Evolutionary conservation across 2,888 invertebrate genomes (phyloP).

Genomic region (Drosophila prostipennis): DNA sequence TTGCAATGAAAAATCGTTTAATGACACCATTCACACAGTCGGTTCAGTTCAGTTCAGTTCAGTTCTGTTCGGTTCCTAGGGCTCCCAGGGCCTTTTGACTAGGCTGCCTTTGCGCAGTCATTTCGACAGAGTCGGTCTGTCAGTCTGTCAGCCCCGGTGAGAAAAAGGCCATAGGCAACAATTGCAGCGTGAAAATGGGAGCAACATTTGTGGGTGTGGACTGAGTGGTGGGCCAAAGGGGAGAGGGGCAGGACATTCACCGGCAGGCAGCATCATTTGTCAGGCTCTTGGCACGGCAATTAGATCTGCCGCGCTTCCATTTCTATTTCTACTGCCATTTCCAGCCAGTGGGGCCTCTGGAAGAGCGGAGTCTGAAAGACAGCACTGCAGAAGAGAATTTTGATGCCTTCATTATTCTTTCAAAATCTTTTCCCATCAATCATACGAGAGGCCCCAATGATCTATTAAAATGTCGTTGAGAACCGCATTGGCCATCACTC

Average conservation of each 20-base stretch:
- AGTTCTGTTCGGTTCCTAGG: background rate
- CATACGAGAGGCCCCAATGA: conserved; percentile 2
- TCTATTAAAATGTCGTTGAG: conserved; percentile 3
- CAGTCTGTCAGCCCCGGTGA: conserved; percentile 39
- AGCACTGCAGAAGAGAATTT: background rate
- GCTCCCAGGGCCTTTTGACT: conserved; percentile 9
- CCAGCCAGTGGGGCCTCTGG: conserved; percentile 7
- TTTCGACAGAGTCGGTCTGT: conserved; percentile 36
- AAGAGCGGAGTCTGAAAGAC: background rate
- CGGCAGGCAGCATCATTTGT: conserved; percentile 64
- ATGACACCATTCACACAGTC: conserved; percentile 81
- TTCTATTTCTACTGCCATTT: conserved; percentile 46
- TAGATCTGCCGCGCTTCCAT: conserved; percentile 62
- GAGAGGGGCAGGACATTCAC: conserved; percentile 7
- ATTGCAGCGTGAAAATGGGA: conserved; percentile 58
- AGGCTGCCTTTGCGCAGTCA: conserved; percentile 51
- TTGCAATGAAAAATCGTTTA: conserved; percentile 83
- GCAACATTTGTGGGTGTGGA: conserved; percentile 14
- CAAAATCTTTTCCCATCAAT: conserved; percentile 15
- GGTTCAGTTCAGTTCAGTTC: conserved; percentile 5
- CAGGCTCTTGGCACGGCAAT: conserved; percentile 61
- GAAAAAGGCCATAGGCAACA: conserved; percentile 60
- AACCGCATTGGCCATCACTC: conserved; percentile 14
- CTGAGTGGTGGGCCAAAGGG: background rate
- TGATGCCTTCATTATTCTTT: background rate